phyloP scores from a whole-genome alignment of 2,113 vertebrate genomes.

The Hydrochoerus hydrochaeris region DNA sequence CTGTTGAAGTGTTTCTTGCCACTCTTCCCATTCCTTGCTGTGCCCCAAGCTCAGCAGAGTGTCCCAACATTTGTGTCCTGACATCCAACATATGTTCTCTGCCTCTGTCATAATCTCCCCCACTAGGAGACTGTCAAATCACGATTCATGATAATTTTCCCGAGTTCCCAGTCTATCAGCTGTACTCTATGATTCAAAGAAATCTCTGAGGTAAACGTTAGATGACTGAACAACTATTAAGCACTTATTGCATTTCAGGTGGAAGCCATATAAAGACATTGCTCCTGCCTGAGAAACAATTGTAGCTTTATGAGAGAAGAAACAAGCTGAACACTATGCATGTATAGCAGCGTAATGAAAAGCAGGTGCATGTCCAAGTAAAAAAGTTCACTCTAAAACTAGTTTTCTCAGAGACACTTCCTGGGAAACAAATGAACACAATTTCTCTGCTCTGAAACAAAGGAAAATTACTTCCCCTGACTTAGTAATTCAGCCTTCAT shows the following conservation, averaged over 20 bases:
- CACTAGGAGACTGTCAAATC: background rate
- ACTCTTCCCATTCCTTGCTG: background rate
- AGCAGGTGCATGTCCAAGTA: background rate
- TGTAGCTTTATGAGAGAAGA: background rate
- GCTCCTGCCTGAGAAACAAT: constrained; percentile 9
- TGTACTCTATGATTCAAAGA: background rate
- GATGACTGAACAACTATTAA: background rate
- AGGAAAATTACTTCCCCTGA: background rate
- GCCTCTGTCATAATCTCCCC: background rate
- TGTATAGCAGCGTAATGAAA: background rate
- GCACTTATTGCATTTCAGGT: background rate
- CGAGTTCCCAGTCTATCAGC: background rate
- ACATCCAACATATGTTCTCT: background rate
- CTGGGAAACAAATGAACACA: background rate
- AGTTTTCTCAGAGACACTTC: background rate
- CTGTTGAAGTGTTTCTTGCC: background rate
- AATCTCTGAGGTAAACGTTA: background rate
- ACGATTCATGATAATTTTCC: background rate
- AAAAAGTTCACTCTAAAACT: background rate
- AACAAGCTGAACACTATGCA: background rate
- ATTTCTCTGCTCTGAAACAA: background rate
- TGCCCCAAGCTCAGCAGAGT: background rate
- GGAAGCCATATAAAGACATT: background rate
- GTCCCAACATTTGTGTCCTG: background rate
- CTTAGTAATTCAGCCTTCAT: background rate